Evolutionary conservation across 2,888 invertebrate species (phyloP), one percentile per base, ranked within the genome.

Genomic region (Epistrophe eligans): DNA sequence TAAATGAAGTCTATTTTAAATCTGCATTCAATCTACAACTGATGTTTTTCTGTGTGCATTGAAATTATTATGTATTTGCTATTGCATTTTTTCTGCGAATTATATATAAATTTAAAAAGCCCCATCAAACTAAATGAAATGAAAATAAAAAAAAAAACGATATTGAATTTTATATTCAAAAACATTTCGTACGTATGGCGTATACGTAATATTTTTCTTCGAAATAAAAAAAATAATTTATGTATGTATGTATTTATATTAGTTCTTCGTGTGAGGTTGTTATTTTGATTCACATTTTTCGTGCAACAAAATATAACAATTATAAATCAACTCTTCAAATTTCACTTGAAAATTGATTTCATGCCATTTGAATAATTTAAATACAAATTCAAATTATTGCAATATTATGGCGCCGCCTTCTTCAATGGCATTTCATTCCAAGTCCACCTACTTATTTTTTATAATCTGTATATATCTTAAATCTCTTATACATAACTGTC

Each of bases 121-220:
- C 3, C 55, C 8, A 2, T 28, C 17, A 58, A 38, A 11, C 24
- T 13, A 3, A 35, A 38, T 19, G 4, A 43, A 10, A 43, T 1
- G 10, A 38, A 13, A 9, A 40, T 5, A 43, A 45, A 9, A 43
- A 45, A 64, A 43, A 15, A 1, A 24, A 0, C 13, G 1, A 8
- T 38, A 38, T 60, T 40, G 40, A 43, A 45, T 10, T 45, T n/a
- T 28, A 2, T 19, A 45, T 64, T 64, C 11, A 28, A 10, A 32
- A 8, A 32, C 3, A 28, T n/a, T 28, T 4, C 9, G n/a, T 28
- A 15, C n/a, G 64, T 43, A 64, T 28, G 64, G 64, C 64, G 64
- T 64, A 64, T 64, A 64, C 64, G 64, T 45, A 62, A 13, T 28
- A 15, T 32, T 55, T 45, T 64, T 62, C 19, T 32, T n/a, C 24